Evolutionary conservation across 2,113 vertebrate species (phyloP), one percentile per base, ranked within the genome.

Genomic region (Orcinus orca): DNA sequence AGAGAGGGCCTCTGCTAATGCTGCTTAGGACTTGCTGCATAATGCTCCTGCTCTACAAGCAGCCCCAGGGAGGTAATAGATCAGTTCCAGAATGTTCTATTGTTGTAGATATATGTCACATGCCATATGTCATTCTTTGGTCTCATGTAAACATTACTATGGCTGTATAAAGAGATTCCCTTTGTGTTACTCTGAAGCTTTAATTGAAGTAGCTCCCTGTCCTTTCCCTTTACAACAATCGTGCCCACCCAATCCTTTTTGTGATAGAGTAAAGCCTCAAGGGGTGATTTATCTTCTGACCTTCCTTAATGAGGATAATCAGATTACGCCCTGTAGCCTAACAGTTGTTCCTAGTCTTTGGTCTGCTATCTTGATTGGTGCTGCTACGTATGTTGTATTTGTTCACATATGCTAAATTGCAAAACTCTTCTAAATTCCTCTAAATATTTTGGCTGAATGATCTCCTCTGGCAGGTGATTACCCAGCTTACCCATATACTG

Each of bases 361-460:
- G 90, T 82, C 92, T 67, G 58, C 58, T 85, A 38, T 44, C 77
- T 95, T 90, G 74, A 44, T 97, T 53, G 29, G 53, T 90, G 92
- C 23, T 60, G 41, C 62, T 70, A 11, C 68, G 62, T 96, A 74
- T 97, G 83, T 63, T 88, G 17, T 74, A 36, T 63, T 97, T 86
- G 53, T 88, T 97, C 87, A 73, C 86, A 74, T 92, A 73, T 31
- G 41, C 92, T 92, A 77, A 90, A 84, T 74, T 83, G 77, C 58
- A 84, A 77, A 93, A 53, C 36, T 92, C 67, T 85, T 60, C 13
- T 87, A 88, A 93, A 96, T 90, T 92, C 62, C 84, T 87, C 53
- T 76, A 73, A 95, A 83, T 97, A 71, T 81, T 91, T 96, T 95
- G 96, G 84, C 83, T 96, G 92, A 88, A 58, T 96, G 26, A 93